Percentiles rank a stretch among this genome's conserved stretches.
phyloP scores from a whole-genome alignment of 2,113 vertebrate species.

The Aptenodytes forsteri region DNA sequence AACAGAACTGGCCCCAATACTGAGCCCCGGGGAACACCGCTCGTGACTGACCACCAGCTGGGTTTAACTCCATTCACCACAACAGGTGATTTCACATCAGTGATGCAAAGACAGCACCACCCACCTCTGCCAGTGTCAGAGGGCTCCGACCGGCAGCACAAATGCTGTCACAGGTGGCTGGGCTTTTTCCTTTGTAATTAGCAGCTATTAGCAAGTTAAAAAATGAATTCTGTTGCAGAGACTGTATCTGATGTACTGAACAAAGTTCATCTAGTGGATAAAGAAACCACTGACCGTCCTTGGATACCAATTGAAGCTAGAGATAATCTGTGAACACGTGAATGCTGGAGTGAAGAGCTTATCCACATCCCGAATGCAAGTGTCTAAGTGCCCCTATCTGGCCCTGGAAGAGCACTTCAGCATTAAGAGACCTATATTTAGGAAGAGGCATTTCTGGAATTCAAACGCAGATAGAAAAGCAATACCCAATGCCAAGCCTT shows the following conservation, averaged over 20 bases:
- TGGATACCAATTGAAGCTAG: neutral
- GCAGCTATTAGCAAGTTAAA: neutral
- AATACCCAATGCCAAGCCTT: neutral
- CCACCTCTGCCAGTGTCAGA: neutral
- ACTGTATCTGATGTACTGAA: neutral
- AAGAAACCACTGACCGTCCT: neutral
- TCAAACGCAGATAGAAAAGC: neutral
- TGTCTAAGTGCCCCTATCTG: constrained; percentile 44
- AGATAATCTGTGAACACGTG: constrained; percentile 3
- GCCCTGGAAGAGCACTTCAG: constrained; percentile 20
- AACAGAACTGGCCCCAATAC: neutral
- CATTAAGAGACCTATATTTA: constrained; percentile 60
- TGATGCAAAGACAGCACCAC: neutral
- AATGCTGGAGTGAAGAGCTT: constrained; percentile 19
- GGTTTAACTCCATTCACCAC: neutral
- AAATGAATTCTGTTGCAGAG: neutral
- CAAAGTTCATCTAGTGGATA: neutral
- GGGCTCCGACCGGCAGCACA: fast-evolving
- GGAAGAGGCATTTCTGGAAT: constrained; percentile 57
- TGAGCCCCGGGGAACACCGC: neutral
- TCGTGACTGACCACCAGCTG: neutral
- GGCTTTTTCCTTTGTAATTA: neutral
- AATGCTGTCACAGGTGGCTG: neutral
- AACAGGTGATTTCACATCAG: neutral
- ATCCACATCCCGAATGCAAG: neutral